Conservation (phyloP, 2,888 invertebrate genomes). For the Leucozona laternaria region DNA sequence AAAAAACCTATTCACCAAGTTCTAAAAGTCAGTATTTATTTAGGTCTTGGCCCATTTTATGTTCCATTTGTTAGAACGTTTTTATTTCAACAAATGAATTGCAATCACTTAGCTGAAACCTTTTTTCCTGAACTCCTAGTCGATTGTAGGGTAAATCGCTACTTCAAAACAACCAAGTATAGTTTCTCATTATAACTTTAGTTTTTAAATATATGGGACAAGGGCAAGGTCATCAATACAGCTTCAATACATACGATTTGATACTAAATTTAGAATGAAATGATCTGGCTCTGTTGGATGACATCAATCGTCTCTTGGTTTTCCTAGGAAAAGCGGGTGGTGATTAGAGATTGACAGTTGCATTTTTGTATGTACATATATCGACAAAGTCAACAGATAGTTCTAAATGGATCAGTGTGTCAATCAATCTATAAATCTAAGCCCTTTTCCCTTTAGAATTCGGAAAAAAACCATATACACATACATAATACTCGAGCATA, state of each 20-base stretch:
- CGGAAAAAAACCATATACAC: neutral
- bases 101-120: too few species aligned
- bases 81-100: too few species aligned
- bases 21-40: too few species aligned
- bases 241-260: neutral
- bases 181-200: neutral
- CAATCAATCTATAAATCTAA: neutral
- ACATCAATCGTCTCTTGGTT: slow-evolving; percentile 11
- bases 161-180: neutral
- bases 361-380: neutral
- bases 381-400: neutral
- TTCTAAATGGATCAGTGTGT: slow-evolving; percentile 6
- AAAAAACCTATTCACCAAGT: too few species aligned
- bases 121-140: neutral
- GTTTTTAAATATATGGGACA: slow-evolving; percentile 27
- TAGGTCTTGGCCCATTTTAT: too few species aligned
- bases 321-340: slow-evolving; percentile 42
- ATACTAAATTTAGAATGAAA: slow-evolving; percentile 32
- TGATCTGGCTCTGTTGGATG: neutral
- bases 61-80: too few species aligned
- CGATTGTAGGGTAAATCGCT: neutral
- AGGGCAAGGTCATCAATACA: slow-evolving; percentile 57
- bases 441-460: neutral
- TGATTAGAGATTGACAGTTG: neutral
- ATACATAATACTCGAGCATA: neutral